Base-by-base conservation (phyloP, 1,140 invertebrate species). In the Macrostomum lignano region DNA sequence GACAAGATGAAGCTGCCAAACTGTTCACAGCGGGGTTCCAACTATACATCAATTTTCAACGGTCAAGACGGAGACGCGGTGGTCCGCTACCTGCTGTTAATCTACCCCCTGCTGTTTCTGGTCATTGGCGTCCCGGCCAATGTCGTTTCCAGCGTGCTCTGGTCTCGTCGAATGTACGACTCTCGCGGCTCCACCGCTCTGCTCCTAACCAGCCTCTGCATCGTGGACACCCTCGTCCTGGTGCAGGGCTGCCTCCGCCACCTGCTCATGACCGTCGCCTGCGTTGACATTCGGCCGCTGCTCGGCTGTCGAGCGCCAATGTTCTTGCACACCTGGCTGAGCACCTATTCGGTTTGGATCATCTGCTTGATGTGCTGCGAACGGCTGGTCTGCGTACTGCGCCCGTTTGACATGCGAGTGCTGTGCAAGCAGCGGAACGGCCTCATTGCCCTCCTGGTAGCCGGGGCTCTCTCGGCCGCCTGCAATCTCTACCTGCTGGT, bases 241-340 rank as follows among this genome's bases (percentile, higher is more conserved):
- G 26, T 28, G 7, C 26, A 28, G 14, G 26, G 26, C 15, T 28
- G 26, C 26, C 15, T 28, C 14, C 3, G 26, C 7, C 26, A 28
- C 19, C 19, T 28, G 26, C 15, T 15, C 7, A 28, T 7, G 15
- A 7, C 19, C 3, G 19, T 28, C 3, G 3, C 9, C 3, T 14
- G 9, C 19, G 15, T 28, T 9, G 26, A 28, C 19, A 28, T 28
- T 17, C 15, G 26, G 19, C 15, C 26, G 26, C 15, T 28, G 19
- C 19, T 28, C 15, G 26, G 19, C 9, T 28, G 26, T 28, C 15
- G 19, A 28, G 4, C 19, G 14, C 26, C 26, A 9, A 7, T 28
- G 9, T 15, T 28, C 14, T 15, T 28, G 5, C 19, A 15, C 9
- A 28, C 26, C 4, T 9, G 15, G 15, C 19, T 28, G 14, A 28